Base-by-base conservation (phyloP, 2,113 vertebrate species). In the Maccullochella peelii region DNA sequence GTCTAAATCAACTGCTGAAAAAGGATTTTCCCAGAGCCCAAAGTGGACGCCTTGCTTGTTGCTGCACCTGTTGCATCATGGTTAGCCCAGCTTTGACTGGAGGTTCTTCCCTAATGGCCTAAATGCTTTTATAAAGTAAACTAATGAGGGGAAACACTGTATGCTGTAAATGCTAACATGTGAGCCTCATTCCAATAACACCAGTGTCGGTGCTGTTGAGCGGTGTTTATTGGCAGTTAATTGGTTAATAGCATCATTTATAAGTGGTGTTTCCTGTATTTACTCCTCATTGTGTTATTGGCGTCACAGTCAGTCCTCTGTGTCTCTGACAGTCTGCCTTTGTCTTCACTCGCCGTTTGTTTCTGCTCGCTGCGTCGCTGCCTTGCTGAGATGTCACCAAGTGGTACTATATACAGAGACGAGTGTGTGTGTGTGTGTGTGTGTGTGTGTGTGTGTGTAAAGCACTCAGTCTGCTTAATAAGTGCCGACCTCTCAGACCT, bases 351-450 rank as follows among this genome's bases (percentile, higher is more conserved):
- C 63, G 8, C 73, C 61, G 75, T 80, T 80, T 73, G 77, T 80
- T 20, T 78, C 77, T 68, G 52, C 42, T 72, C 16, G 5, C 65
- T 59, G 50, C 42, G 82, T 81, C 83, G 6, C 71, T 38, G 83
- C 82, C 81, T 65, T 30, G 75, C 89, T 63, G 75, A 69, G 83
- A 89, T 12, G 78, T 86, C 65, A 80, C 90, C 42, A 3, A 83
- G 70, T 90, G 86, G 87, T 77, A 84, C 90, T 67, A 49, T 67
- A 49, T 44, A 85, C 61, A 77, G 54, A 27, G 58, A 61, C 59
- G n/a, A n/a, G n/a, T n/a, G n/a, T 65, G 54, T 69, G 58, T 75
- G 79, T 75, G 68, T 59, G 62, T 63, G 59, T 65, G 52, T 79
- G 50, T 61, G 36, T 57, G 36, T 62, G 74, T 59, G 66, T 55